Evolutionary conservation across 2,113 vertebrate genomes (phyloP).

Genomic region (Sclerurus mexicanus): DNA sequence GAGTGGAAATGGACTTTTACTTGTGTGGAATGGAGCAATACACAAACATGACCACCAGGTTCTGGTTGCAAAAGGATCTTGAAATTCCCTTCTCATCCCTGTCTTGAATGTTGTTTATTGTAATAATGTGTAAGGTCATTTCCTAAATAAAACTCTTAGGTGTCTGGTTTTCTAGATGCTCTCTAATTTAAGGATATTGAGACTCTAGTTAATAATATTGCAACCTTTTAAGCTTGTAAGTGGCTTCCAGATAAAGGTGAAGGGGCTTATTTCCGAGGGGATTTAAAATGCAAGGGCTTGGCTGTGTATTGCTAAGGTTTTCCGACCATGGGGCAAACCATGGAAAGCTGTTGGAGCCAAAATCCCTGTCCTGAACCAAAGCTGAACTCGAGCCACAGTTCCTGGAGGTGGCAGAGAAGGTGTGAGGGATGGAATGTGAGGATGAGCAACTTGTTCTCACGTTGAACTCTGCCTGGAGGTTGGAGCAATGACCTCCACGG

Average conservation of each 20-base stretch:
- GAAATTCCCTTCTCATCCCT: neutral
- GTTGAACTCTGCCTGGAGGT: neutral
- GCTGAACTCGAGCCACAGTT: neutral
- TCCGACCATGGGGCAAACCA: neutral
- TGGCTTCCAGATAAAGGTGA: conserved; percentile 35
- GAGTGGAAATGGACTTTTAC: neutral
- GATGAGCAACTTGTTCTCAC: neutral
- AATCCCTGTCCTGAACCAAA: neutral
- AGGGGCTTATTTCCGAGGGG: conserved; percentile 7
- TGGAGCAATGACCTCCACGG: neutral
- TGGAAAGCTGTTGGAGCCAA: neutral
- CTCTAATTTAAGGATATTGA: conserved; percentile 17
- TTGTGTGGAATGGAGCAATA: neutral
- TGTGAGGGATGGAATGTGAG: neutral
- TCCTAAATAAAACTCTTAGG: neutral
- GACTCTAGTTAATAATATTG: conserved; percentile 11
- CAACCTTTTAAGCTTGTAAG: conserved; percentile 43
- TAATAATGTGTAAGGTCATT: neutral
- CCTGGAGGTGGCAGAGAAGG: neutral
- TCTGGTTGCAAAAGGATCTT: neutral
- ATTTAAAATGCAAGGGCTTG: neutral
- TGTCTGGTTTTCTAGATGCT: neutral
- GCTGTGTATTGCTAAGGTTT: neutral
- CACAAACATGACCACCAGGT: neutral
- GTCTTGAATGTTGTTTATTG: neutral